A percentile compares a stretch with the other conserved stretches of the same genome.
These are phyloP conservation scores for Picus viridis DNA, from an alignment of 2,797 vertebrate genomes.

Conservation along the genomic window DNA sequence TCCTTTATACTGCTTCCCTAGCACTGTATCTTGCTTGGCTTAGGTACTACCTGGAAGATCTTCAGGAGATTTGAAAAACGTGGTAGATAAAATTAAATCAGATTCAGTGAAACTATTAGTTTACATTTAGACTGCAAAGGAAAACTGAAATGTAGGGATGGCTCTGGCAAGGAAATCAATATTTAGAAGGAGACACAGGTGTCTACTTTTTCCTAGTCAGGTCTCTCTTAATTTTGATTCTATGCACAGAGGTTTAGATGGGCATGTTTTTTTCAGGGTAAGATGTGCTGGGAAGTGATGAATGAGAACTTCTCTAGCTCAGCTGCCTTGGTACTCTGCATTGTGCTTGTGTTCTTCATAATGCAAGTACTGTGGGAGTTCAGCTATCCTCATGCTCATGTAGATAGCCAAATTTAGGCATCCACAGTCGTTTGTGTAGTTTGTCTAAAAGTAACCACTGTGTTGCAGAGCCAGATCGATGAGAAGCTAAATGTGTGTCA, in stretches of 20 bases:
- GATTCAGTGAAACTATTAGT: conserved; percentile 3
- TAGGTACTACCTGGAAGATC: neutral
- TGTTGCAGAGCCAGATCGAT: neutral
- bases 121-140: conserved; percentile 9
- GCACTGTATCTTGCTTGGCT: neutral
- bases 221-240: neutral
- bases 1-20: neutral
- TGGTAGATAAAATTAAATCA: neutral
- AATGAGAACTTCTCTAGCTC: neutral
- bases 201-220: neutral
- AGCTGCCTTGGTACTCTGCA: neutral
- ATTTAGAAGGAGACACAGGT: neutral
- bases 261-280: neutral
- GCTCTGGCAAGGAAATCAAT: neutral
- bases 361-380: neutral
- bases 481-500: neutral
- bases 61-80: neutral
- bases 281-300: neutral
- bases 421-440: neutral
- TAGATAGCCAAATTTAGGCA: conserved; percentile 21
- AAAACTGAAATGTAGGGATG: neutral
- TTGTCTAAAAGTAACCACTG: neutral
- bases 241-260: neutral
- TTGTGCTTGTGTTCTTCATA: neutral
- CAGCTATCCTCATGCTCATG: neutral